Evolutionary conservation across 2,797 vertebrate species (phyloP).

Genomic region (Agapornis canus): DNA sequence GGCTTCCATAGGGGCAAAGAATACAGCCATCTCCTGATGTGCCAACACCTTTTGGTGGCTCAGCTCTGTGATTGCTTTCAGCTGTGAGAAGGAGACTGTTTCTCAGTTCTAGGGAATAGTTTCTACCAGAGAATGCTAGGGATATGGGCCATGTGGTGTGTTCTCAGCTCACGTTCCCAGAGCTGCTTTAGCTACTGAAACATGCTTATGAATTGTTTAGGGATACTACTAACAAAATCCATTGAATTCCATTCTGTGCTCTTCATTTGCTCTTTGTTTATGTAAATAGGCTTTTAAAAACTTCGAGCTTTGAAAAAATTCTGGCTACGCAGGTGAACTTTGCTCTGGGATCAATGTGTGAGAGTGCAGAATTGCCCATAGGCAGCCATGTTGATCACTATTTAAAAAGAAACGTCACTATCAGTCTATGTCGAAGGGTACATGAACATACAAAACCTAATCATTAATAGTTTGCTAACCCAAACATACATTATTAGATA

Average conservation of each 20-base stretch:
- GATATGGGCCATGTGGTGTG: neutral
- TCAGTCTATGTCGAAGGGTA: neutral
- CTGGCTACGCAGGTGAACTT: neutral
- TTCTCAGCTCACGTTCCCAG: neutral
- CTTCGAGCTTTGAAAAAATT: neutral
- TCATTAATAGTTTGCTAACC: neutral
- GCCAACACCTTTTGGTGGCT: neutral
- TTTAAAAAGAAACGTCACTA: neutral
- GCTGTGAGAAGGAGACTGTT: neutral
- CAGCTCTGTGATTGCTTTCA: neutral
- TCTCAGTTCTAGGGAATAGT: neutral
- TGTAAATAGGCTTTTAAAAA: neutral
- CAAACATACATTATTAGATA: neutral
- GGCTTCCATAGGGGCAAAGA: neutral
- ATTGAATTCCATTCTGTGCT: neutral
- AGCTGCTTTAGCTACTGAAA: neutral
- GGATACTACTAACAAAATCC: neutral
- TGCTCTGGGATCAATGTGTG: neutral
- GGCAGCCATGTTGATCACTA: neutral
- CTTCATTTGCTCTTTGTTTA: neutral
- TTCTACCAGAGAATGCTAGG: neutral
- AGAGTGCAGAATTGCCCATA: neutral
- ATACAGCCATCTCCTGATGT: neutral
- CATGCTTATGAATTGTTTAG: neutral
- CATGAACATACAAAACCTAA: neutral